Percentiles rank a stretch among this genome's conserved stretches.
phyloP scores from a whole-genome alignment of 1,140 invertebrate genomes.

The Phenacoccus solenopsis region DNA sequence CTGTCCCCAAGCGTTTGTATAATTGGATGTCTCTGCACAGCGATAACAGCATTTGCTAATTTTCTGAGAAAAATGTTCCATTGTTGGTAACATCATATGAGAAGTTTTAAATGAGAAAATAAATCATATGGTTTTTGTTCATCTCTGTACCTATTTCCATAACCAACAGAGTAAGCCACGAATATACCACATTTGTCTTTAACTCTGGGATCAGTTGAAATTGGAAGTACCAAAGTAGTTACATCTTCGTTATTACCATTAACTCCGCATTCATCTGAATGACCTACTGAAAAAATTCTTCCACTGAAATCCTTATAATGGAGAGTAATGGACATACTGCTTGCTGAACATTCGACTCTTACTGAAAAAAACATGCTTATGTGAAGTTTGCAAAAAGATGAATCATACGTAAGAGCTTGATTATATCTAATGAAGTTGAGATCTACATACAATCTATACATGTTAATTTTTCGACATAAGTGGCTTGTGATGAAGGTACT shows the following conservation, averaged over 20 bases:
- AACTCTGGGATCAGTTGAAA: conserved; percentile 28
- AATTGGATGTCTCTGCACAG: conserved; percentile 46
- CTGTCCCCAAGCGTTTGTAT: conserved; percentile 44
- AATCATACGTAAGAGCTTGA: no score
- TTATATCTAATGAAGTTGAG: neutral
- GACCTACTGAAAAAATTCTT: conserved; percentile 36
- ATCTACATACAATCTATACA: conserved; percentile 40
- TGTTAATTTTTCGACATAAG: conserved; percentile 39
- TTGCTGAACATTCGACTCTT: conserved; percentile 37
- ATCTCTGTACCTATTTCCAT: conserved; percentile 32
- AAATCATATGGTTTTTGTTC: no score
- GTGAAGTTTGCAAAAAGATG: no score
- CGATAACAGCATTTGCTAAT: conserved; percentile 38
- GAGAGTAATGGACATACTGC: conserved; percentile 37
- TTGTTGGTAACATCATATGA: no score
- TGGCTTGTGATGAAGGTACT: conserved; percentile 30
- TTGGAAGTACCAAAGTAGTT: conserved; percentile 34
- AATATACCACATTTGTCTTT: conserved; percentile 31
- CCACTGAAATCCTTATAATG: conserved; percentile 40
- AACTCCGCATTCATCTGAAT: conserved; percentile 35
- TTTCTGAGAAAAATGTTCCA: conserved; percentile 30
- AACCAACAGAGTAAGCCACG: conserved; percentile 31
- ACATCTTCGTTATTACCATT: conserved; percentile 35
- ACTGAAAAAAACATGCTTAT: conserved; percentile 32
- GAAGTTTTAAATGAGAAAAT: no score